These are phyloP conservation scores for Danaus melanippus DNA, from an alignment of 1,140 invertebrate species.

Conservation along the genomic window DNA sequence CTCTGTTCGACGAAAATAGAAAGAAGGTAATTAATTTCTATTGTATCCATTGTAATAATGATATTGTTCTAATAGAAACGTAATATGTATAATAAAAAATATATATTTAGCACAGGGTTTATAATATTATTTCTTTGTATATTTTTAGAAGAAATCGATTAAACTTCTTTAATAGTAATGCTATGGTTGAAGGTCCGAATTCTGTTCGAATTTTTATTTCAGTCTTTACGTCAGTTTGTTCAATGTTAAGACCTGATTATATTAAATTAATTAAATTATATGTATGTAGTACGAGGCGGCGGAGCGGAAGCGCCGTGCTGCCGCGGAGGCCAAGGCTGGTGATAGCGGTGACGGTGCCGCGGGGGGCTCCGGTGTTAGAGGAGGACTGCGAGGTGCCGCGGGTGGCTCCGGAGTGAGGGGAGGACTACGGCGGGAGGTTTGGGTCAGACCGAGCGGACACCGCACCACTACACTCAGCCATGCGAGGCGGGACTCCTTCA, in stretches of 20 bases:
- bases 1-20: constrained; percentile 93
- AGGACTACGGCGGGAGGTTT: constrained; percentile 80
- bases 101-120: constrained; percentile 8
- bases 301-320: constrained; percentile 81
- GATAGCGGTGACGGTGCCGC: constrained; percentile 23
- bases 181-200: no score
- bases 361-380: constrained; percentile 56
- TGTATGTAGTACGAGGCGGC: constrained; percentile 81
- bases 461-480: constrained; percentile 72
- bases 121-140: background rate
- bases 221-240: background rate
- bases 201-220: no score
- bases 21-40: constrained; percentile 80
- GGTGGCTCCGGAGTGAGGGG: constrained; percentile 36
- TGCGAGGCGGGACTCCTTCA: constrained; percentile 77
- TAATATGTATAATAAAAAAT: no score
- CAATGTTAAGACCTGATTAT: background rate
- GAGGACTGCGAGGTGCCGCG: constrained; percentile 37
- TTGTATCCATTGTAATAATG: no score
- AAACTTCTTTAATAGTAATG: no score
- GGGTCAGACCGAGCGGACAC: constrained; percentile 83
- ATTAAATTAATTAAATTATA: constrained; percentile 3
- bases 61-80: no score
- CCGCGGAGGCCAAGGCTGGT: constrained; percentile 69
- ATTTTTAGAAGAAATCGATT: no score